A percentile compares a stretch with the other conserved stretches of the same genome.
phyloP scores from a whole-genome alignment of 2,113 vertebrate genomes.

The Dasyprocta punctata region DNA sequence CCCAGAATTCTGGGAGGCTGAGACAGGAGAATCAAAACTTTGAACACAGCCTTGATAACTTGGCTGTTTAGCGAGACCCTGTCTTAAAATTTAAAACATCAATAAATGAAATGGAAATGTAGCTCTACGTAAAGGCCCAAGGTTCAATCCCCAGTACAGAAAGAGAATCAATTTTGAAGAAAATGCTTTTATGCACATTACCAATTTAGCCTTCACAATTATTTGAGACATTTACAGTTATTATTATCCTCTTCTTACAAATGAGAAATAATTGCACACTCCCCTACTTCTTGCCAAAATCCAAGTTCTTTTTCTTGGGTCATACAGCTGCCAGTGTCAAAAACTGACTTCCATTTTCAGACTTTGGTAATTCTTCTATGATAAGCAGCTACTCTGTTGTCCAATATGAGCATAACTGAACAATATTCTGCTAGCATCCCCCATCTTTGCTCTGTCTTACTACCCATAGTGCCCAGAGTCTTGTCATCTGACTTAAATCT shows the following conservation, averaged over 20 bases:
- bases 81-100: background rate
- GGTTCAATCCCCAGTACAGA: background rate
- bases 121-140: background rate
- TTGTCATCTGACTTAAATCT: slow-evolving; percentile 2
- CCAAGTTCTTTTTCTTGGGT: background rate
- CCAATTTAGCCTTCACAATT: background rate
- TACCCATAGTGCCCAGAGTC: background rate
- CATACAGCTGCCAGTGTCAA: background rate
- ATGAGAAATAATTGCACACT: background rate
- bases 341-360: background rate
- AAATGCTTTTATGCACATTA: background rate
- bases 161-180: slow-evolving; percentile 20
- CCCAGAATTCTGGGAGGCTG: background rate
- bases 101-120: background rate
- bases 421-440: background rate
- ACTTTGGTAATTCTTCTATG: background rate
- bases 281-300: background rate
- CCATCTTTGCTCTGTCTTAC: background rate
- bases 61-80: background rate
- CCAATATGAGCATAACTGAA: background rate
- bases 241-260: slow-evolving; percentile 16
- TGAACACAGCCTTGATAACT: background rate
- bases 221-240: background rate
- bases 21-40: background rate
- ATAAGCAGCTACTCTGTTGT: background rate